Conservation (phyloP, 2,797 vertebrate genomes). For the Bovichtus variegatus region DNA sequence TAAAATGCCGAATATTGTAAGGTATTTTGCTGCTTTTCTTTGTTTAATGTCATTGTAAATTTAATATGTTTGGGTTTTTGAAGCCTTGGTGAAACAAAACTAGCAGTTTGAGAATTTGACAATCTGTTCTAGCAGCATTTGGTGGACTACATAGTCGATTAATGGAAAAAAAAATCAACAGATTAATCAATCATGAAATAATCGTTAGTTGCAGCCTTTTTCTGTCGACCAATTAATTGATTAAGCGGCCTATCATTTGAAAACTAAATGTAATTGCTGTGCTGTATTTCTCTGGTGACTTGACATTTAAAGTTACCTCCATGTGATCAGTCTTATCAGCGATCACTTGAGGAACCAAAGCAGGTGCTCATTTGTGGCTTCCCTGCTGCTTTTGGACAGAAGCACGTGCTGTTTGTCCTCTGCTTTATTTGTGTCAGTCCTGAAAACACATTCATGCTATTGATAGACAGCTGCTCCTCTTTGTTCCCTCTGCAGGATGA, state of each 20-base stretch:
- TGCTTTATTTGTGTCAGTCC: constrained; percentile 56
- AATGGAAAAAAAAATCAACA: background rate
- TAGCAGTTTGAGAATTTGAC: background rate
- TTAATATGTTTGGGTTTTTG: background rate
- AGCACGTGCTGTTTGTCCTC: constrained; percentile 26
- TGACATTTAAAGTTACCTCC: constrained; percentile 33
- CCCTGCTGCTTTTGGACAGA: constrained; percentile 21
- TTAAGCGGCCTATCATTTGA: background rate
- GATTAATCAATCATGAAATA: background rate
- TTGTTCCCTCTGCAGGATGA: constrained; percentile 77
- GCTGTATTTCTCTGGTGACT: constrained; percentile 4
- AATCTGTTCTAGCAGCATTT: background rate
- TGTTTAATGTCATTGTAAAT: background rate
- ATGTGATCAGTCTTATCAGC: background rate
- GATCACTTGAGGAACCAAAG: background rate
- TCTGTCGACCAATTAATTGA: background rate
- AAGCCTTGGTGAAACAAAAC: background rate
- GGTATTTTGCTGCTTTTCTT: background rate
- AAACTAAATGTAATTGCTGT: background rate
- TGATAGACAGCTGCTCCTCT: constrained; percentile 81
- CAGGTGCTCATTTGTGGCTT: constrained; percentile 26
- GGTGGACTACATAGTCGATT: too few species aligned
- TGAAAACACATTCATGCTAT: constrained; percentile 53
- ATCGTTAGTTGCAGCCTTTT: background rate
- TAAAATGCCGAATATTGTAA: background rate